Evolutionary conservation across 1,140 invertebrate species (phyloP), one percentile per base, ranked within the genome.

Genomic region (Cotesia glomerata): DNA sequence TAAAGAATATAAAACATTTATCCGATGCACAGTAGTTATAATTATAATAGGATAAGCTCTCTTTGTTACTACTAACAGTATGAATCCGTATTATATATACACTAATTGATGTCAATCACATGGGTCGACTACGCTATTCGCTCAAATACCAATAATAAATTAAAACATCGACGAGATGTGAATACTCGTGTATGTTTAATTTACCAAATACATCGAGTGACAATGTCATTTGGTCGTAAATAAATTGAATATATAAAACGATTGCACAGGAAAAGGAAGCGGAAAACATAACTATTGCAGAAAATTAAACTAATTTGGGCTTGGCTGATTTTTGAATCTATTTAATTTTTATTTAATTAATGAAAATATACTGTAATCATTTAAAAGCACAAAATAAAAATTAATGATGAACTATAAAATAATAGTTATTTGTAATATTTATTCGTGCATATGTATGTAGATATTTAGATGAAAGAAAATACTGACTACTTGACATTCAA

Each of bases 31-130:
- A 13, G 13, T 4, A 32, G 4, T 32, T 61, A 13, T 26, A 63
- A 66, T 66, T 45, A 7, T 66, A 8, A 45, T 66, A 18, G 64
- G 36, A 52, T 61, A 70, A 70, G 63, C 45, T 39, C 32, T 35
- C 18, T 18, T 45, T 26, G 51, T 26, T 18, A n/a, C 9, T 63
- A 51, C 39, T 45, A 7, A 45, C 5, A 7, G 39, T 45, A 45
- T 45, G 39, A 45, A 45, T 7, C n/a, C 1, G 9, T 61, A 4
- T 13, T 61, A 9, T 16, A 34, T 14, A 36, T 70, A 13, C 1
- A 39, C 34, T 59, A 70, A 70, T 70, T 70, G 69, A 52, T 70
- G 69, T 70, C 69, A 70, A 70, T 70, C 59, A 45, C 16, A 63
- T 63, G 18, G 69, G 69, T 70, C 69, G 69, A 52, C 16, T 54